Evolutionary conservation across 2,797 vertebrate species (phyloP).

Genomic region (Hemitrygon akajei): DNA sequence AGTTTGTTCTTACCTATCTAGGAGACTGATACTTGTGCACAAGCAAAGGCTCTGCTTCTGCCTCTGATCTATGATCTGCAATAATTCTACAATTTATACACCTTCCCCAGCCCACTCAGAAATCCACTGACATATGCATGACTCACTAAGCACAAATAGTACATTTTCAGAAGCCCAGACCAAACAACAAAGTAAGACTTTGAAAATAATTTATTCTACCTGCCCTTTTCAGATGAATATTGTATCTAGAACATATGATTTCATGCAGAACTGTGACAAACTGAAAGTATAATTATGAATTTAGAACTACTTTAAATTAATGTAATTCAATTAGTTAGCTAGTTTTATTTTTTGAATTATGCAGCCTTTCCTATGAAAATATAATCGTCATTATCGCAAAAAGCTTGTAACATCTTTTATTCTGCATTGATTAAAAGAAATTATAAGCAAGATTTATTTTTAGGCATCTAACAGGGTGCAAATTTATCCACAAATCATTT

Average conservation of each 20-base stretch:
- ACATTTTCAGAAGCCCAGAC: background rate
- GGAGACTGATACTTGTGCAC: background rate
- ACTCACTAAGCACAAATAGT: background rate
- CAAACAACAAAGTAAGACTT: slow-evolving; percentile 1
- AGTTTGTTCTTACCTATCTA: slow-evolving; percentile 11
- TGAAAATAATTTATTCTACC: slow-evolving; percentile 18
- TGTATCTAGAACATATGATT: background rate
- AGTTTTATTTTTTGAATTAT: background rate
- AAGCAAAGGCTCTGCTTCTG: background rate
- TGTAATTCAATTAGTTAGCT: background rate
- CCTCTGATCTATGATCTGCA: background rate
- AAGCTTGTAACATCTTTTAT: background rate
- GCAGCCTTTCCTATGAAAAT: background rate
- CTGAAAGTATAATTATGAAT: background rate
- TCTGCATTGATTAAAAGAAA: background rate
- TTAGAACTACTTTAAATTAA: background rate
- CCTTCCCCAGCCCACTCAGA: background rate
- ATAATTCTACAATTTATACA: slow-evolving; percentile 21
- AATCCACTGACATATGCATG: background rate
- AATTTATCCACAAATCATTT: background rate
- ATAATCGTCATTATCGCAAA: background rate
- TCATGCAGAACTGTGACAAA: background rate
- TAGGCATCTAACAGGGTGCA: background rate
- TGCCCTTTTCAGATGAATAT: background rate
- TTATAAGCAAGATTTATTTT: background rate